A percentile compares a stretch with the other conserved stretches of the same genome.
phyloP scores from a whole-genome alignment of 2,797 vertebrate species.

The Parotocinclus haroldoi region DNA sequence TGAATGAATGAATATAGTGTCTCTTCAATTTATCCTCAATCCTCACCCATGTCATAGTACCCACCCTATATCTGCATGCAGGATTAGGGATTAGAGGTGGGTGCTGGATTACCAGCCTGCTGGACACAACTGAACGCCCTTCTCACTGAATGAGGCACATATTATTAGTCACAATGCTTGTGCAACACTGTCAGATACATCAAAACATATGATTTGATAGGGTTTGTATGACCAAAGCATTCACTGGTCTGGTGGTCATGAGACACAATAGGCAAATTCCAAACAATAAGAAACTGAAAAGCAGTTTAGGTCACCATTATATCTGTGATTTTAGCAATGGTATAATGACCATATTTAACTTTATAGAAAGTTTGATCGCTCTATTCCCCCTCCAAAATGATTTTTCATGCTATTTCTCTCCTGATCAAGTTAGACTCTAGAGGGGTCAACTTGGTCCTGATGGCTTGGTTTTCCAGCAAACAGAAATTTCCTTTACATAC shows the following conservation, averaged over 20 bases:
- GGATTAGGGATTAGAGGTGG: slow-evolving; percentile 77
- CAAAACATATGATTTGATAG: slow-evolving; percentile 14
- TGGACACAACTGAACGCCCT: slow-evolving; percentile 22
- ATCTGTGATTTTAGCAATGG: no score
- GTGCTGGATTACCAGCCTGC: slow-evolving; percentile 63
- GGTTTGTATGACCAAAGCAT: slow-evolving; percentile 4
- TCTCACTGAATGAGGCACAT: slow-evolving; percentile 26
- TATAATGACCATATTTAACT: no score
- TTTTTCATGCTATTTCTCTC: no score
- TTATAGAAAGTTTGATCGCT: no score
- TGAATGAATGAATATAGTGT: no score
- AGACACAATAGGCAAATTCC: slow-evolving; percentile 5
- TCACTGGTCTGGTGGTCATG: slow-evolving; percentile 10
- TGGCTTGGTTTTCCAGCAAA: no score
- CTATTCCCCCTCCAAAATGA: no score
- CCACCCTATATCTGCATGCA: slow-evolving; percentile 60
- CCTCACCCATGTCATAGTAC: neutral
- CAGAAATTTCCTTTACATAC: no score
- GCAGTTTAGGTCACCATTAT: no score
- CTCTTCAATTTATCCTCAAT: slow-evolving; percentile 16
- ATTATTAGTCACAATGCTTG: slow-evolving; percentile 20
- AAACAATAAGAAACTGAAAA: no score
- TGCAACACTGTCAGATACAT: neutral
- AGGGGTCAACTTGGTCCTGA: no score
- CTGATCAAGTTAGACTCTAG: no score